A percentile compares a stretch with the other conserved stretches of the same genome.
Evolutionary conservation across 2,113 vertebrate species (phyloP).

Genomic region (Gnathonemus echidnorhynchus): DNA sequence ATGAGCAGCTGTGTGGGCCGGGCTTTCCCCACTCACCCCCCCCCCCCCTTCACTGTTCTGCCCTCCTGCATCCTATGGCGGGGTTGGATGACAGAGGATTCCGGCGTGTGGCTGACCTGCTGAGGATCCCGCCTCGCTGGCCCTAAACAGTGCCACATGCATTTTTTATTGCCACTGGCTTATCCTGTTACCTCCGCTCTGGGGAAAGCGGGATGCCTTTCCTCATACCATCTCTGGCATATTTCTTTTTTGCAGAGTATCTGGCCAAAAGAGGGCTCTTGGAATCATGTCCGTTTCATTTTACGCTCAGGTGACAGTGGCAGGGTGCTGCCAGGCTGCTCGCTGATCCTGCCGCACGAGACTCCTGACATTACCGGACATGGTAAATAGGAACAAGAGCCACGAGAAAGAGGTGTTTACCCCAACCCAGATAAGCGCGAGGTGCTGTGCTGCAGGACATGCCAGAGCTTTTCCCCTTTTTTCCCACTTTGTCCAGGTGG

Average conservation of each 20-base stretch:
- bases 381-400: not conserved
- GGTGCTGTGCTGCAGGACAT: not conserved
- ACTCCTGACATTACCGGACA: not conserved
- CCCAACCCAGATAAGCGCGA: not conserved
- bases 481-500: not conserved
- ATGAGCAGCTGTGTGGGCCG: conserved; percentile 41
- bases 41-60: not conserved
- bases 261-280: not conserved
- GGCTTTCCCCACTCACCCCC: conserved; percentile 43
- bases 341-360: not conserved
- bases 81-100: conserved; percentile 22
- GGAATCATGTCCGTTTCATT: not conserved
- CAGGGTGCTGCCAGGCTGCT: not conserved
- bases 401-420: not conserved
- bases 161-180: conserved; percentile 48
- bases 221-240: not conserved
- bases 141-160: conserved; percentile 45
- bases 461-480: not conserved
- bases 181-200: conserved; percentile 41
- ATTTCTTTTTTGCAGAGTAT: not conserved
- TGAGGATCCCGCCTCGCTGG: conserved; percentile 44
- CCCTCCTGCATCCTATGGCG: conserved; percentile 29
- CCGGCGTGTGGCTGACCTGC: conserved; percentile 34
- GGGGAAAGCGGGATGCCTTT: not conserved
- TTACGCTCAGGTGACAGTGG: not conserved